Evolutionary conservation across 2,797 vertebrate genomes (phyloP).

Genomic region (Chelon labrosus): DNA sequence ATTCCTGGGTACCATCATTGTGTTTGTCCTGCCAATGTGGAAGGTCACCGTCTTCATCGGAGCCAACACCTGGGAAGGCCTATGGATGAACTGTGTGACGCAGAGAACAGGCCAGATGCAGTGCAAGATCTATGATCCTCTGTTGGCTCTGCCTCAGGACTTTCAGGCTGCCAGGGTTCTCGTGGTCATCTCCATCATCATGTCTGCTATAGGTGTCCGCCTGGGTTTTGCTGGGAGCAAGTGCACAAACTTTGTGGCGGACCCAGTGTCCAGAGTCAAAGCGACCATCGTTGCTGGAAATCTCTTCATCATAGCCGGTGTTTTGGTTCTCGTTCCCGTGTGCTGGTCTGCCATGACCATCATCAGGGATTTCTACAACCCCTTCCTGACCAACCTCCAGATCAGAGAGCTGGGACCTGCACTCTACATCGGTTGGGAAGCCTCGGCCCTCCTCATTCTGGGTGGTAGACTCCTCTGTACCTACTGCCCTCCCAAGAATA

Average conservation of each 20-base stretch:
- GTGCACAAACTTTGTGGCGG: slow-evolving; percentile 94
- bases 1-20: slow-evolving; percentile 89
- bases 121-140: slow-evolving; percentile 94
- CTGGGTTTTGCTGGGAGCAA: slow-evolving; percentile 89
- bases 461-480: slow-evolving; percentile 90
- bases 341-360: slow-evolving; percentile 93
- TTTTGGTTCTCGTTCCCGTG: slow-evolving; percentile 89
- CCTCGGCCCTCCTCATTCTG: slow-evolving; percentile 87
- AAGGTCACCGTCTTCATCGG: slow-evolving; percentile 92
- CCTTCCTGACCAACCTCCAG: slow-evolving; percentile 84
- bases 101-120: slow-evolving; percentile 99
- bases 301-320: slow-evolving; percentile 86
- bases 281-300: slow-evolving; percentile 87
- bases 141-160: slow-evolving; percentile 91
- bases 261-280: slow-evolving; percentile 83
- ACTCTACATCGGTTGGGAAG: slow-evolving; percentile 93
- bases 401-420: slow-evolving; percentile 91
- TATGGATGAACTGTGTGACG: slow-evolving; percentile 97
- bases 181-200: slow-evolving; percentile 86
- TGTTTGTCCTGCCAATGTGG: slow-evolving; percentile 95
- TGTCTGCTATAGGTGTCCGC: slow-evolving; percentile 82
- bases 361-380: slow-evolving; percentile 95
- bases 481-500: slow-evolving; percentile 71
- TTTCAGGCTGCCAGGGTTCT: slow-evolving; percentile 93
- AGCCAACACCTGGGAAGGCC: slow-evolving; percentile 97